Evolutionary conservation across 1,140 invertebrate genomes (phyloP).

Genomic region (Eumaeus atala): DNA sequence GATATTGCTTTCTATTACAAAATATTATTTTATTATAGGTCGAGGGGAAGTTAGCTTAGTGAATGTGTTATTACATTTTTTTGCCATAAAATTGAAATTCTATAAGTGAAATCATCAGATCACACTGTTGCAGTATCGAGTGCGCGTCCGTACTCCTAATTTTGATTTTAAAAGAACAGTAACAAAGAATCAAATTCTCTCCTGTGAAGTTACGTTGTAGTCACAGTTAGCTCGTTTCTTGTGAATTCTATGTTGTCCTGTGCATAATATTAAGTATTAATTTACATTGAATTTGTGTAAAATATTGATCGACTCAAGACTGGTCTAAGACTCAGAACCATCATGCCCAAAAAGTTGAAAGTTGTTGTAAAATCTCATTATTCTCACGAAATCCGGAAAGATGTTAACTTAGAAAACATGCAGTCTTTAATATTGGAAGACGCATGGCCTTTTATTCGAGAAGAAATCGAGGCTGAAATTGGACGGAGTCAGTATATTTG

Average conservation of each 20-base stretch:
- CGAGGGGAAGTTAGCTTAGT: no score
- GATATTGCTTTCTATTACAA: conserved; percentile 16
- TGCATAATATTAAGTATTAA: conserved; percentile 5
- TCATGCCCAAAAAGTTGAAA: conserved; percentile 72
- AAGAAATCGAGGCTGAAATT: conserved; percentile 71
- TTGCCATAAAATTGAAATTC: conserved; percentile 1
- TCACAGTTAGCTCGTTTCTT: not conserved
- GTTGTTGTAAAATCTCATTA: conserved; percentile 67
- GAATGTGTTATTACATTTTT: not conserved
- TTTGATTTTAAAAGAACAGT: no score
- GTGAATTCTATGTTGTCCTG: not conserved
- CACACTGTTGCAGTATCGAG: not conserved
- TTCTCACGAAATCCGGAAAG: conserved; percentile 69
- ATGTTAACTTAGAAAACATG: conserved; percentile 62
- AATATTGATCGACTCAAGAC: no score
- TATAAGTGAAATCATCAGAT: conserved; percentile 1
- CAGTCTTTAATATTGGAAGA: conserved; percentile 68
- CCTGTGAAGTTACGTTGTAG: no score
- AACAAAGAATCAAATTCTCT: no score
- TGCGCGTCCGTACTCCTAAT: no score
- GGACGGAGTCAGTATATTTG: conserved; percentile 66
- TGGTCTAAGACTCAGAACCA: conserved; percentile 22
- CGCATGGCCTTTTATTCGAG: conserved; percentile 72
- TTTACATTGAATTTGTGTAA: no score
- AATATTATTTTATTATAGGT: not conserved